A percentile compares a stretch with the other conserved stretches of the same genome.
Evolutionary conservation across 92 coral and sea anemone genomes (phyloP).

Genomic region (Palythoa grandis): DNA sequence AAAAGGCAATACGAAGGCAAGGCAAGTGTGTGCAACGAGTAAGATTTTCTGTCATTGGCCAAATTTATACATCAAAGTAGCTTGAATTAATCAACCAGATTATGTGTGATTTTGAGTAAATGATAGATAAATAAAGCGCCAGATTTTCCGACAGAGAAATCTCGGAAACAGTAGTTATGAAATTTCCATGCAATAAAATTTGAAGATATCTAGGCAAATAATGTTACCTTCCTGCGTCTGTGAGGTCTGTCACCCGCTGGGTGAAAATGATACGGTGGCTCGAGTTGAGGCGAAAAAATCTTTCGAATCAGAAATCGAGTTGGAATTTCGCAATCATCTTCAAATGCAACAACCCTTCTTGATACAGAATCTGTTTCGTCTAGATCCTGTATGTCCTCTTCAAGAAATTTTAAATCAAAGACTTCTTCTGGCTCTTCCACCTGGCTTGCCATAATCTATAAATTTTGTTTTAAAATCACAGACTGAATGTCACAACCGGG

Average conservation of each 20-base stretch:
- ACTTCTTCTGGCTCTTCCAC: conserved; percentile 45
- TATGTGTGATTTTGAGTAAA: neutral
- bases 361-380: conserved; percentile 84
- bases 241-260: conserved; percentile 74
- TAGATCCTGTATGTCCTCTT: conserved; percentile 53
- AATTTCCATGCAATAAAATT: neutral
- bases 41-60: neutral
- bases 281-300: conserved; percentile 83
- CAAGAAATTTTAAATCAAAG: conserved; percentile 69
- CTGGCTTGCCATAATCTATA: conserved; percentile 60
- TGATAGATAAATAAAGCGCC: neutral
- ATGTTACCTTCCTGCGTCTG: conserved; percentile 75
- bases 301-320: conserved; percentile 75
- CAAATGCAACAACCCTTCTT: conserved; percentile 64
- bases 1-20: neutral
- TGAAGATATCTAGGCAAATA: neutral
- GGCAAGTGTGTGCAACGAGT: neutral
- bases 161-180: neutral
- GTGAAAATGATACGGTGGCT: conserved; percentile 77
- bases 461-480: neutral
- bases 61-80: neutral
- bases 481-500: neutral
- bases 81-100: neutral
- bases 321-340: conserved; percentile 78
- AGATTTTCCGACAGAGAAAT: neutral